phyloP scores from a whole-genome alignment of 2,113 vertebrate species.

The Phoxinus phoxinus region DNA sequence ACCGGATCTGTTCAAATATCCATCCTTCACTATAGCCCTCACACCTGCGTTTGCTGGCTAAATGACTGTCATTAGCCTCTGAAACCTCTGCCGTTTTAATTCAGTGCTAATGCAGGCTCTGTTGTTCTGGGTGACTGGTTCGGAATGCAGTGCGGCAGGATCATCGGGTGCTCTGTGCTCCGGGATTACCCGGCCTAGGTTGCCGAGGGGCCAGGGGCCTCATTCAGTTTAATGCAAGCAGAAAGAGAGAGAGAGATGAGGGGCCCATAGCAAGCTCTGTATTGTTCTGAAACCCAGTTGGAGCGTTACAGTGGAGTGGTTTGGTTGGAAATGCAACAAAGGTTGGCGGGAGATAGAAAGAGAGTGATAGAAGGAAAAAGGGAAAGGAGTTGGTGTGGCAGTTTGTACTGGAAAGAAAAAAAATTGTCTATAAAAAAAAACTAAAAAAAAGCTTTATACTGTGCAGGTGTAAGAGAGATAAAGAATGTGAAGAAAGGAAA shows the following conservation, averaged over 20 bases:
- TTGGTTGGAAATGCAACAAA: slow-evolving; percentile 37
- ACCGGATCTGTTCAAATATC: neutral
- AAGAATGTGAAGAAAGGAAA: slow-evolving; percentile 6
- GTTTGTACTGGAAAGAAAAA: neutral
- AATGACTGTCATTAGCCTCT: neutral
- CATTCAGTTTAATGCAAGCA: slow-evolving; percentile 77
- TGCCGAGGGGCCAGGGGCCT: slow-evolving; percentile 67
- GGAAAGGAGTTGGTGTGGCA: neutral
- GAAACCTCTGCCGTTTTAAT: neutral
- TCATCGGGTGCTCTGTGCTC: slow-evolving; percentile 67
- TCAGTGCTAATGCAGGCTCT: slow-evolving; percentile 52
- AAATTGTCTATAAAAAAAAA: slow-evolving; percentile 8
- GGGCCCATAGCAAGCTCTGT: slow-evolving; percentile 46
- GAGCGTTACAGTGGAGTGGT: slow-evolving; percentile 48
- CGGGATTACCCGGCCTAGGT: slow-evolving; percentile 66
- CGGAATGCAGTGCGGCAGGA: slow-evolving; percentile 71
- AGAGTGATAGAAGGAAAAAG: slow-evolving; percentile 26
- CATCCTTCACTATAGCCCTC: neutral
- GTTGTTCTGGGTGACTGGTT: slow-evolving; percentile 69
- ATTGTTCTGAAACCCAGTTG: slow-evolving; percentile 65
- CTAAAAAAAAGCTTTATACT: slow-evolving; percentile 17
- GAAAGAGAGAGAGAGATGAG: slow-evolving; percentile 62
- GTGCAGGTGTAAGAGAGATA: slow-evolving; percentile 27
- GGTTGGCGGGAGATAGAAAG: slow-evolving; percentile 15
- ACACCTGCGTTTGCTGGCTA: slow-evolving; percentile 12